Conservation (phyloP, 2,113 vertebrate genomes). For the Cebus imitator region DNA sequence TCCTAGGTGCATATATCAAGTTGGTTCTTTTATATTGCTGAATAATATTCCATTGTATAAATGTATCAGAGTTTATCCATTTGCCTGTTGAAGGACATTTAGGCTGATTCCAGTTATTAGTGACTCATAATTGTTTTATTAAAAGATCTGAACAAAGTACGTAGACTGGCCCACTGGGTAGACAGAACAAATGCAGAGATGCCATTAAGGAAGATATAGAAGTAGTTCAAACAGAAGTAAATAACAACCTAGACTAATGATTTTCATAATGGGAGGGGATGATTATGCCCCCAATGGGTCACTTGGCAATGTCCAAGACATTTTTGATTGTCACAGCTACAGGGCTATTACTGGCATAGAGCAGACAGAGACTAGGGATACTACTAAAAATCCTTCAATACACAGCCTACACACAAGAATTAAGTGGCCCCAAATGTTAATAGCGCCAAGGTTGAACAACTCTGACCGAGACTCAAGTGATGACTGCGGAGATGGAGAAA, state of each 20-base stretch:
- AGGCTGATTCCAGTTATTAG: neutral
- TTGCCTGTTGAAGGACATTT: neutral
- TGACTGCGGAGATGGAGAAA: neutral
- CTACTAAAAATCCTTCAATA: neutral
- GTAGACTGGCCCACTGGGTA: neutral
- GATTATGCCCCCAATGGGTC: neutral
- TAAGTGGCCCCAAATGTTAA: neutral
- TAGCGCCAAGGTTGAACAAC: neutral
- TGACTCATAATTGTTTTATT: neutral
- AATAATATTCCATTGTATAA: neutral
- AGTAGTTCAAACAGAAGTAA: neutral
- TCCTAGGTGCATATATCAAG: neutral
- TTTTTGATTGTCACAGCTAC: neutral
- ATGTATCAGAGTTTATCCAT: neutral
- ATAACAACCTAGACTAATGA: neutral
- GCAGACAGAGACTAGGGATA: neutral
- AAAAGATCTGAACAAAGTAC: neutral
- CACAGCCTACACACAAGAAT: neutral
- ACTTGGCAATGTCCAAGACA: neutral
- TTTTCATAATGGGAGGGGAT: neutral
- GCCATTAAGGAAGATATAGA: neutral
- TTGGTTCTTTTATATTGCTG: neutral
- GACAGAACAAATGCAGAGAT: neutral
- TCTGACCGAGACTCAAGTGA: neutral
- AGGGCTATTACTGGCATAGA: neutral